Base-by-base conservation (phyloP, 2,113 vertebrate genomes). In the Motacilla alba region DNA sequence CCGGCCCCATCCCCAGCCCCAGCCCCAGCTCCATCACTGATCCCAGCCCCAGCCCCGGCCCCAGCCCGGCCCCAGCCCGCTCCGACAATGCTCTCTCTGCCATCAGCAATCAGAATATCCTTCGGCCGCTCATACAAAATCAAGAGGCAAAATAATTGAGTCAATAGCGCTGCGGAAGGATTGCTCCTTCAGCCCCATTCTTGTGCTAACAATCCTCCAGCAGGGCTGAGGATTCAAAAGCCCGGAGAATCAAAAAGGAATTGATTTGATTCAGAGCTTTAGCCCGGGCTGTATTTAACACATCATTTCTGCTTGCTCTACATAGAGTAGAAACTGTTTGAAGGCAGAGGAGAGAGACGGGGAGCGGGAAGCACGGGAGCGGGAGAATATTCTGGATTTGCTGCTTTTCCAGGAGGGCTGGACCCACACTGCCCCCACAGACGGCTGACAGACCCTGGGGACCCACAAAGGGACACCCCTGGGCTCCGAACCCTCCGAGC, bases 61-160 rank as follows among this genome's bases (percentile, higher is more conserved):
- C 16, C 11, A 15, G 73, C 93, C 86, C 44, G 49, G 49, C n/a
- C n/a, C n/a, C n/a, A n/a, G n/a, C n/a, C 31, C 28, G 80, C 7
- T 9, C 53, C 9, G 73, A 95, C 96, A 94, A 95, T 94, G 90
- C n/a, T n/a, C n/a, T n/a, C 93, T 11, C 26, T 75, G 88, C 96
- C 96, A 95, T 97, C 16, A 95, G 95, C 95, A 97, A 97, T 97
- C 97, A 97, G 92, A 83, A 26, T 33, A 75, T 76, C 93, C 56
- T 79, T 44, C 82, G 24, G 88, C 93, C 49, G 70, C 91, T 73
- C 96, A 67, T 47, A 89, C 79, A 87, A 95, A 97, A 97, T 96
- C 97, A 96, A 94, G 96, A 91, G 92, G 96, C 66, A 87, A 95
- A 95, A 97, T 95, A 95, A 95, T 93, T 74, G 96, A 97, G 94